A percentile compares a stretch with the other conserved stretches of the same genome.
Evolutionary conservation across 2,888 invertebrate genomes (phyloP).

Genomic region (Steromphala cineraria): DNA sequence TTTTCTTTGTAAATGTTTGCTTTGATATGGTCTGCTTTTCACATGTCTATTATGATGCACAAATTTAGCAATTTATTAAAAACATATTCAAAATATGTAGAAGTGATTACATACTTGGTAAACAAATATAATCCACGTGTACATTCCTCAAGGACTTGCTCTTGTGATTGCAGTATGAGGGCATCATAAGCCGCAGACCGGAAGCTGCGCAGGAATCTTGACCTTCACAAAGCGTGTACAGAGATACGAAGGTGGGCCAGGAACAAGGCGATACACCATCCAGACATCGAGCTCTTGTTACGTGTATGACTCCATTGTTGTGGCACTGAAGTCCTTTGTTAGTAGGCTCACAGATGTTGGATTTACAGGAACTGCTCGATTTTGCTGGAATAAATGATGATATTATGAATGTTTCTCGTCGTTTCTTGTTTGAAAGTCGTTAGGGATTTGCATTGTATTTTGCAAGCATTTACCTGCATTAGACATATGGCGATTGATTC

Average conservation of each 20-base stretch:
- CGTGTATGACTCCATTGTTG: slow-evolving; percentile 27
- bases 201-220: slow-evolving; percentile 30
- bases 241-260: slow-evolving; percentile 26
- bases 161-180: slow-evolving; percentile 25
- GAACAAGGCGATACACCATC: slow-evolving; percentile 19
- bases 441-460: no score
- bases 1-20: no score
- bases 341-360: slow-evolving; percentile 34
- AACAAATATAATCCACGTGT: slow-evolving; percentile 35
- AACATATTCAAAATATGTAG: no score
- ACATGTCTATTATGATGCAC: no score
- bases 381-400: background rate
- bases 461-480: no score
- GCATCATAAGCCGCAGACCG: slow-evolving; percentile 30
- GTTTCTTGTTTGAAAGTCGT: no score
- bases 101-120: slow-evolving; percentile 28
- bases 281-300: slow-evolving; percentile 27
- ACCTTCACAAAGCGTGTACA: slow-evolving; percentile 39
- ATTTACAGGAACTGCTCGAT: slow-evolving; percentile 12
- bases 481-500: no score
- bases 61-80: no score
- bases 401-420: no score
- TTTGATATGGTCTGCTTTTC: no score
- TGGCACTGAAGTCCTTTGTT: slow-evolving; percentile 33
- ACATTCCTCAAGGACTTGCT: slow-evolving; percentile 24